phyloP scores from a whole-genome alignment of 2,113 vertebrate species.

The Felis chaus region DNA sequence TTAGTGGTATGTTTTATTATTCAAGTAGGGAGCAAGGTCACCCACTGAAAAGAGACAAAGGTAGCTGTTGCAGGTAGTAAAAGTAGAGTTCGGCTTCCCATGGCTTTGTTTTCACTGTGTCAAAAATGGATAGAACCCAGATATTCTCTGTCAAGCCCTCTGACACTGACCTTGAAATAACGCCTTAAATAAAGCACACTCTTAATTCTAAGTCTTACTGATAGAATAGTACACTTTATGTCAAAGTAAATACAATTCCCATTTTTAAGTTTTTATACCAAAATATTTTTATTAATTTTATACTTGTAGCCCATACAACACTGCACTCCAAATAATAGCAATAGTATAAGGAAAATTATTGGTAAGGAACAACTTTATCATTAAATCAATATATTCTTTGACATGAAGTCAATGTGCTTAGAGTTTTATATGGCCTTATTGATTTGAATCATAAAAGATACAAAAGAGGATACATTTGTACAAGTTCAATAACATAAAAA shows the following conservation, averaged over 20 bases:
- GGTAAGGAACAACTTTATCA: slow-evolving; percentile 59
- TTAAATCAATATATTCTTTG: slow-evolving; percentile 66
- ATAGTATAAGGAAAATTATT: slow-evolving; percentile 56
- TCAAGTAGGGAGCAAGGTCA: neutral
- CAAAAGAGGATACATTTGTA: slow-evolving; percentile 54
- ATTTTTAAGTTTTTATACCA: neutral
- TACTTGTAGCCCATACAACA: neutral
- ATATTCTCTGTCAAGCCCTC: neutral
- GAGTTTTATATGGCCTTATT: slow-evolving; percentile 63
- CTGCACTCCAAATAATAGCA: neutral
- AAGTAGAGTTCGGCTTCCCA: neutral
- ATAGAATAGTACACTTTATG: neutral
- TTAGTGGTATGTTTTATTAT: neutral
- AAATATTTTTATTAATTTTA: neutral
- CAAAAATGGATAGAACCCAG: neutral
- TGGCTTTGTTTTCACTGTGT: neutral
- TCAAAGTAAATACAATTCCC: neutral
- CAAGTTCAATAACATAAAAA: slow-evolving; percentile 59
- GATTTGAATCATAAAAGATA: slow-evolving; percentile 70
- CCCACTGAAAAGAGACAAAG: neutral
- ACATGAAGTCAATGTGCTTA: slow-evolving; percentile 64
- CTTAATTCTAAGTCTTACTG: neutral
- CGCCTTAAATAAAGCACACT: neutral
- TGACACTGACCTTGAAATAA: neutral
- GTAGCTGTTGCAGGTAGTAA: neutral